phyloP scores from a whole-genome alignment of 2,888 invertebrate species.

The Lochmaea crataegi region DNA sequence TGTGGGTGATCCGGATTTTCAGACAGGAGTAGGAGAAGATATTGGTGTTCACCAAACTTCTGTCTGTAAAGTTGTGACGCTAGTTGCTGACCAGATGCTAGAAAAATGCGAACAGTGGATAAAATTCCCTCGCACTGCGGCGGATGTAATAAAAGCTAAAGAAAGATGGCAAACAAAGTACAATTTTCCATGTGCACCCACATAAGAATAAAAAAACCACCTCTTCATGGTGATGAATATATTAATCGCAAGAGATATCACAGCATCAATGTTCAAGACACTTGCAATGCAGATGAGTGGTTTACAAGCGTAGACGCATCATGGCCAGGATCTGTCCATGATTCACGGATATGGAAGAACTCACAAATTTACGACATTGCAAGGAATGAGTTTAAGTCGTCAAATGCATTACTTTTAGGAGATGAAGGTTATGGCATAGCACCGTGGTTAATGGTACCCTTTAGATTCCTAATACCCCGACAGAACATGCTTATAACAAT shows the following conservation, averaged over 20 bases:
- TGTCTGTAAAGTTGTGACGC: too few relatives aligned
- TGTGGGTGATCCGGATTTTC: too few relatives aligned
- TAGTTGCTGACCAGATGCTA: too few relatives aligned
- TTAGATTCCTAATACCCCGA: conserved; percentile 35
- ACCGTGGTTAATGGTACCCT: conserved; percentile 44
- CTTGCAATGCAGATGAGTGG: conserved; percentile 38
- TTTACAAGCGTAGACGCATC: conserved; percentile 44
- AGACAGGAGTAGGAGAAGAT: too few relatives aligned
- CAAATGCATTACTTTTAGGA: conserved; percentile 33
- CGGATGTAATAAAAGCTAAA: too few relatives aligned
- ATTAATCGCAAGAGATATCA: conserved; percentile 43
- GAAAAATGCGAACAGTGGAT: too few relatives aligned
- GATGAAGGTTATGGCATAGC: conserved; percentile 29
- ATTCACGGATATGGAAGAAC: conserved; percentile 41
- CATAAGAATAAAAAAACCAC: conserved; percentile 40
- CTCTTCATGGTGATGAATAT: conserved; percentile 43
- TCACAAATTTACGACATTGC: conserved; percentile 34
- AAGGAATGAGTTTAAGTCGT: conserved; percentile 22
- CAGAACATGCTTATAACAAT: conserved; percentile 38
- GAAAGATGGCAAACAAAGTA: too few relatives aligned
- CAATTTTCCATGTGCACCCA: conserved; percentile 23
- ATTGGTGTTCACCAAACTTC: too few relatives aligned
- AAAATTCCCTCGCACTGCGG: too few relatives aligned
- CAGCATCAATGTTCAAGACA: conserved; percentile 24
- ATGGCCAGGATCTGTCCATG: conserved; percentile 41